Evolutionary conservation across 2,797 vertebrate species (phyloP), one percentile per base, ranked within the genome.

Genomic region (Catamblyrhynchus diadema): DNA sequence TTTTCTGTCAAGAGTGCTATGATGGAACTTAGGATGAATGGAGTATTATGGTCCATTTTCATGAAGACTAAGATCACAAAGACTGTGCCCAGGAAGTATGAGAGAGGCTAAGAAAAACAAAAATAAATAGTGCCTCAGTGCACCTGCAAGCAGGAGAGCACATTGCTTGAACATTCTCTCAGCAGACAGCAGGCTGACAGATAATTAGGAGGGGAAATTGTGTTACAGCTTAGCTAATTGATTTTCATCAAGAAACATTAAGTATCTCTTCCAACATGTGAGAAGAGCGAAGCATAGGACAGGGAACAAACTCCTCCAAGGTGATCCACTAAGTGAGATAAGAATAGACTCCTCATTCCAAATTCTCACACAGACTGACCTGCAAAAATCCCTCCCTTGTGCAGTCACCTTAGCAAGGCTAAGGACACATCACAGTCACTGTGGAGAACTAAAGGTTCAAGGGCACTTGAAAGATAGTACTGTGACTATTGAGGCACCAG

Each of bases 191-290:
- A 66, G 25, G 28, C 47, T 88, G 70, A 75, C 54, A 79, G 91
- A 84, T 90, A 95, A 90, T 87, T 84, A 88, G 33, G 70, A 88
- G 44, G 33, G 37, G 32, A 72, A 86, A 81, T 72, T 81, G 41
- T 79, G 42, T 91, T 93, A 79, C 1, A 3, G 80, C 82, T 88
- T 94, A 83, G 35, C 80, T 95, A 96, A 93, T 92, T 90, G 33
- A 51, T 93, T 93, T 91, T 94, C 69, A 90, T 93, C 59, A 87
- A 72, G 70, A 95, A 82, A 79, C 81, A 75, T 72, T 83, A 86
- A 93, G 35, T 72, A 85, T 70, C 54, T 81, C 44, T 87, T 94
- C 70, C 28, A 23, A 75, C 27, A 28, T 54, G 53, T 16, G 16
- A 88, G 25, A 33, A 85, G 41, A 73, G 6, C 33, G 30, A 81